Evolutionary conservation across 2,113 vertebrate species (phyloP), one percentile per base, ranked within the genome.

Genomic region (Callopanchax toddi): DNA sequence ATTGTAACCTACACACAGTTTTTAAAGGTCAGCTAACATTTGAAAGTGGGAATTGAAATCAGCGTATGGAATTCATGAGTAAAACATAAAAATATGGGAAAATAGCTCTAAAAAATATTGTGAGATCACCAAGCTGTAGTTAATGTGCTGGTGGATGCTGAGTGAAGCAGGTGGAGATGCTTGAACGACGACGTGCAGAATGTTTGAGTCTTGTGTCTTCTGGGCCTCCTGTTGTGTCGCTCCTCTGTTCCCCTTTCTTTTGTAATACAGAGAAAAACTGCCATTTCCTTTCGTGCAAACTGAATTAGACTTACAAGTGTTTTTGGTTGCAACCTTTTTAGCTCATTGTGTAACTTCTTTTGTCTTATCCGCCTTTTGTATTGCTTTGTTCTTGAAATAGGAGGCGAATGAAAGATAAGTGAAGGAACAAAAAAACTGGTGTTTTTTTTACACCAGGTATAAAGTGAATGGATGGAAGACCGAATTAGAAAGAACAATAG

Each of bases 1-100:
- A 84, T 63, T 26, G 4, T 45, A 29, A 61, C n/a, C 20, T 26
- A n/a, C 12, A 18, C 56, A 20, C 6, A 11, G 2, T 25, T 44
- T 32, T 22, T 20, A 20, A 32, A 6, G 3, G 2, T 40, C 40
- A 3, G 16, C n/a, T 18, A 44, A 60, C 10, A n/a, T 7, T 12
- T 37, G 1, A 68, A 44, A 36, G 8, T 37, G 43, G 23, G 15
- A 5, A 48, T 32, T 50, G 10, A 40, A 17, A 42, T 50, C 37
- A 34, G 11, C 15, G 49, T 12, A 25, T 16, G 2, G 8, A 18
- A 11, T 53, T 53, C 4, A 13, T 42, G n/a, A n/a, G n/a, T n/a
- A n/a, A n/a, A n/a, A n/a, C n/a, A n/a, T n/a, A n/a, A n/a, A n/a
- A n/a, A n/a, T n/a, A n/a, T n/a, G n/a, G n/a, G n/a, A n/a, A n/a